A percentile compares a stretch with the other conserved stretches of the same genome.
Conservation (phyloP, 1,140 invertebrate species). For the Trichonephila clavipes region DNA sequence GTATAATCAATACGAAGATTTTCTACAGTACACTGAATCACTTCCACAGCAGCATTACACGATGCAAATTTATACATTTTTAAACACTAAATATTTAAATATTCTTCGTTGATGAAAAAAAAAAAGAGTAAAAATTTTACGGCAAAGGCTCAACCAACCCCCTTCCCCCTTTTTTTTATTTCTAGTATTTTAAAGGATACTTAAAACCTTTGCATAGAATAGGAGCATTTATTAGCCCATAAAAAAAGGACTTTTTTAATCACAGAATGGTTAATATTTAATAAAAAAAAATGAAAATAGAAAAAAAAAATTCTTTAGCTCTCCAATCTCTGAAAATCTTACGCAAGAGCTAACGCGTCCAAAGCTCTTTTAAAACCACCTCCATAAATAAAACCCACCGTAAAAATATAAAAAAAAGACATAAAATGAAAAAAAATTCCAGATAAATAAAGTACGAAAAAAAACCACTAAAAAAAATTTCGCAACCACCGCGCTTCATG, state of each 20-base stretch:
- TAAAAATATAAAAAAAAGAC: slow-evolving; percentile 16
- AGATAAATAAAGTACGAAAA: slow-evolving; percentile 31
- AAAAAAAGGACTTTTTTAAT: slow-evolving; percentile 1
- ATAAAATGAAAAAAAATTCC: slow-evolving; percentile 4
- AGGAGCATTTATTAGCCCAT: slow-evolving; percentile 19
- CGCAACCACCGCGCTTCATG: slow-evolving; percentile 61
- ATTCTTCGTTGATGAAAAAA: neutral
- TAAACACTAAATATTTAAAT: neutral
- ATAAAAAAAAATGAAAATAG: neutral
- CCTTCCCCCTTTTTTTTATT: neutral
- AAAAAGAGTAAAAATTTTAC: neutral
- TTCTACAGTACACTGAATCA: too few species aligned
- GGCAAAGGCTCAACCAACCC: too few species aligned
- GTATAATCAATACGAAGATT: too few species aligned
- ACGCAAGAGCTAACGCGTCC: neutral
- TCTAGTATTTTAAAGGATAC: neutral
- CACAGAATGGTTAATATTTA: neutral
- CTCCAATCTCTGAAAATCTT: neutral
- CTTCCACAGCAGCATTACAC: too few species aligned
- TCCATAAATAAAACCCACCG: slow-evolving; percentile 46
- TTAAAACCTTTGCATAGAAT: slow-evolving; percentile 12
- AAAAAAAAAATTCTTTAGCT: neutral
- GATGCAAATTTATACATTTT: neutral
- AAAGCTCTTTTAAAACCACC: slow-evolving; percentile 52
- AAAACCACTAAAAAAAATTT: neutral